These are phyloP conservation scores for Montipora foliosa DNA, from an alignment of 64 coral and sea anemone species.

Conservation along the genomic window DNA sequence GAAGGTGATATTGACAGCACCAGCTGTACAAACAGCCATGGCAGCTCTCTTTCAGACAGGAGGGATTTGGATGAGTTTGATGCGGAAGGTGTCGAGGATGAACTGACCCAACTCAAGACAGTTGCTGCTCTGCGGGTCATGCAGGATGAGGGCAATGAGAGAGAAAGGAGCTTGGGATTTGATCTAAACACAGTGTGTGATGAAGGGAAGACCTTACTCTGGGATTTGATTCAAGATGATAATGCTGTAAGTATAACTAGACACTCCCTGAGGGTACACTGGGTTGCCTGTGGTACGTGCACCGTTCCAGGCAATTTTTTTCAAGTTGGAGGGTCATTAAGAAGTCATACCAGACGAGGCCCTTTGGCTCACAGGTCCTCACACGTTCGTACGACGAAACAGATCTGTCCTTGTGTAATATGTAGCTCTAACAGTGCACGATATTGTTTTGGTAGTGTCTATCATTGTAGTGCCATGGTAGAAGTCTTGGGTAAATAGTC, in stretches of 20 bases:
- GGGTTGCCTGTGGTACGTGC: too few relatives aligned
- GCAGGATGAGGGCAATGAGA: constrained; percentile 66
- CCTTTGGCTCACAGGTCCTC: too few relatives aligned
- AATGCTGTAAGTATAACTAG: constrained; percentile 80
- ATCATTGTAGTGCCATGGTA: too few relatives aligned
- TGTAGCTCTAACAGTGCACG: too few relatives aligned
- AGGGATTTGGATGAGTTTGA: constrained; percentile 92
- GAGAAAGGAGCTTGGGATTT: constrained; percentile 72
- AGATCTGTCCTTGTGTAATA: too few relatives aligned
- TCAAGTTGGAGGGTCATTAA: too few relatives aligned
- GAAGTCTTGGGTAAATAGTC: too few relatives aligned
- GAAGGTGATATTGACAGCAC: constrained; percentile 92
- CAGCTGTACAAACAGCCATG: constrained; percentile 93
- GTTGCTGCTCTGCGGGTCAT: constrained; percentile 83
- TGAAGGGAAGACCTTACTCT: constrained; percentile 91
- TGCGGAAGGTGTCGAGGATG: constrained; percentile 86
- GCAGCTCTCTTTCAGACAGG: constrained; percentile 91
- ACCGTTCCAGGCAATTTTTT: too few relatives aligned
- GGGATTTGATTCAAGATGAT: constrained; percentile 98
- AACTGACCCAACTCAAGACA: constrained; percentile 83
- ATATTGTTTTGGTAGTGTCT: too few relatives aligned
- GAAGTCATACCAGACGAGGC: too few relatives aligned
- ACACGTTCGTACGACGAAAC: too few relatives aligned
- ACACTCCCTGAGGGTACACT: too few relatives aligned
- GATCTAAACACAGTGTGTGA: constrained; percentile 94